Evolutionary conservation across 2,113 vertebrate genomes (phyloP), one percentile per base, ranked within the genome.

Genomic region (Ancistrus triradiatus): DNA sequence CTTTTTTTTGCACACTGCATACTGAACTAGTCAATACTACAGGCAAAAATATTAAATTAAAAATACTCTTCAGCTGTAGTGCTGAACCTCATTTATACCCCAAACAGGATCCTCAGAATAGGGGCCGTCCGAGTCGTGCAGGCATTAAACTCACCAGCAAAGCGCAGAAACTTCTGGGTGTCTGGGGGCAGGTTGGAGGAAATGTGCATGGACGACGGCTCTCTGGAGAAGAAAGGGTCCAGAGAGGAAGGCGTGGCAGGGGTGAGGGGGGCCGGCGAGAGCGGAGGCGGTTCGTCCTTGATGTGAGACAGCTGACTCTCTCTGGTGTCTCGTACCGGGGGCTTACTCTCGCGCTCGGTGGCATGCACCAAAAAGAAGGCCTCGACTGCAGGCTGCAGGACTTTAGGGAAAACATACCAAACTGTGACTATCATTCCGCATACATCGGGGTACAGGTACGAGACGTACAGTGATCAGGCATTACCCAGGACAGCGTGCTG

Each of bases 341-440:
- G 93, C 80, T 96, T 96, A 86, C 92, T 95, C 80, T 96, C 93
- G 10, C 93, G 85, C 61, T 96, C 93, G 0, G 93, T 96, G 52
- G 93, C 93, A n/a, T 96, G 93, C 46, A 96, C 93, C 9, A 96
- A 75, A 80, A 96, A 96, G 81, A 96, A 95, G 49, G 93, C 93
- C 77, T 96, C 93, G 24, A 96, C 93, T 0, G 93, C 93, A 6
- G 93, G 93, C 81, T 96, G 93, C 14, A 96, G 82, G 69, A 96
- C 93, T 96, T 25, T 2, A 17, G 21, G 35, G 6, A 21, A 47
- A 11, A 43, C 3, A 49, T 22, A 53, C 14, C 17, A 25, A 2
- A 40, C 2, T 53, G 17, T 51, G 1, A 70, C 11, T 15, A 5
- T 4, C 14, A 17, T 8, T 47, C 1, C n/a, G 19, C 11, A 19